Evolutionary conservation across 1,140 invertebrate genomes (phyloP).

Genomic region (Bombus balteatus): DNA sequence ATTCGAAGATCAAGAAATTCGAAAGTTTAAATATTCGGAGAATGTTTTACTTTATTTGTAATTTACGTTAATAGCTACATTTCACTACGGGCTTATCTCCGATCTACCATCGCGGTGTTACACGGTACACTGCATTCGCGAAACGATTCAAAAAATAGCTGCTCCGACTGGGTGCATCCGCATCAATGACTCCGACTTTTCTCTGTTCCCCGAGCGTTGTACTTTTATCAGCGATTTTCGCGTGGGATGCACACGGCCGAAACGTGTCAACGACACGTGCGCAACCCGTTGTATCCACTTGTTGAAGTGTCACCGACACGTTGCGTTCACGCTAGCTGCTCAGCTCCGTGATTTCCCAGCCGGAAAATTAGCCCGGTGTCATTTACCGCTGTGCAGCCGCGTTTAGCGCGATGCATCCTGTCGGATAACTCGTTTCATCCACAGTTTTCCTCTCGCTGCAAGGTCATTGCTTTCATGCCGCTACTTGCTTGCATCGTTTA

Average conservation of each 20-base stretch:
- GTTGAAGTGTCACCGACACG: slow-evolving; percentile 68
- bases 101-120: not conserved
- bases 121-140: not conserved
- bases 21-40: not conserved
- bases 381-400: slow-evolving; percentile 61
- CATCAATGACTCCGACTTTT: slow-evolving; percentile 38
- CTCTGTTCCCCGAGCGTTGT: slow-evolving; percentile 9
- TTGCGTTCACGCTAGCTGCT: slow-evolving; percentile 57
- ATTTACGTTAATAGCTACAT: not conserved
- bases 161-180: not conserved
- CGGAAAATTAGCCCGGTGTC: slow-evolving; percentile 75
- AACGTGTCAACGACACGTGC: slow-evolving; percentile 66
- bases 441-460: not conserved
- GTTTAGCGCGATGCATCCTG: slow-evolving; percentile 39
- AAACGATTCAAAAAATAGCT: slow-evolving; percentile 34
- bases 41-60: not conserved
- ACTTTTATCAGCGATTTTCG: slow-evolving; percentile 49
- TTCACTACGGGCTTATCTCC: not conserved
- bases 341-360: slow-evolving; percentile 72
- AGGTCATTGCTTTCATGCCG: not conserved
- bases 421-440: not conserved
- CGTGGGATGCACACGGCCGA: slow-evolving; percentile 7
- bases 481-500: not conserved
- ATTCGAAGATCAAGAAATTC: not conserved
- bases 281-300: slow-evolving; percentile 59